Evolutionary conservation across 2,113 vertebrate species (phyloP), one percentile per base, ranked within the genome.

Genomic region (Lanius ludovicianus): DNA sequence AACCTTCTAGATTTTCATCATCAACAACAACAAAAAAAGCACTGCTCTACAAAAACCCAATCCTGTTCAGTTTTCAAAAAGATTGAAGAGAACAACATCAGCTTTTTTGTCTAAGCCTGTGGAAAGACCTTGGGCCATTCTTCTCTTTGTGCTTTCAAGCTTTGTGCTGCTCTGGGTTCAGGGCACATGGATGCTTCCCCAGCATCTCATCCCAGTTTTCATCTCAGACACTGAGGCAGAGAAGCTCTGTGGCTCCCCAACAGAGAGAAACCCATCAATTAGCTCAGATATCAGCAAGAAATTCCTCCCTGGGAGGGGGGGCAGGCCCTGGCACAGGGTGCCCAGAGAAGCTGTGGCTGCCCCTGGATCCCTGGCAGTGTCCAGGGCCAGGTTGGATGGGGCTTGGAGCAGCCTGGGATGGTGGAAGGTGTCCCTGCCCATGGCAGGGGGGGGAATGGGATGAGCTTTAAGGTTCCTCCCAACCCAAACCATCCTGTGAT

Each of bases 401-500:
- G 23, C 0, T 82, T 14, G 35, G 41, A 76, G 47, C 30, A 55
- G 0, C 30, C 70, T 76, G 41, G 47, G 21, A 9, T 0, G 0
- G 35, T 19, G 47, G 55, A 1, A 69, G 17, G 14, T 35, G 70
- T 83, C 47, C 30, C 55, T 68, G n/a, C 25, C 20, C 41, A 5
- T 3, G 21, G 25, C 25, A 55, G 21, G 6, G 30, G 20, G 39
- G 4, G 15, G 47, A 15, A 55, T 3, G 31, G 23, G 35, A 31
- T 13, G 47, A 62, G 5, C 35, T 55, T 49, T 0, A 35, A 62
- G 63, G 56, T 27, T 16, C 15, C 22, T 77, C 14, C 52, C 56
- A 42, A 28, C 42, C 55, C 71, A 84, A 53, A 63, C 15, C 71
- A 15, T 13, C 2, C 62, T 55, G 49, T 42, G 42, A 56, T 70